Conservation (phyloP, 2,797 vertebrate species). For the Gymnothorax javanicus region DNA sequence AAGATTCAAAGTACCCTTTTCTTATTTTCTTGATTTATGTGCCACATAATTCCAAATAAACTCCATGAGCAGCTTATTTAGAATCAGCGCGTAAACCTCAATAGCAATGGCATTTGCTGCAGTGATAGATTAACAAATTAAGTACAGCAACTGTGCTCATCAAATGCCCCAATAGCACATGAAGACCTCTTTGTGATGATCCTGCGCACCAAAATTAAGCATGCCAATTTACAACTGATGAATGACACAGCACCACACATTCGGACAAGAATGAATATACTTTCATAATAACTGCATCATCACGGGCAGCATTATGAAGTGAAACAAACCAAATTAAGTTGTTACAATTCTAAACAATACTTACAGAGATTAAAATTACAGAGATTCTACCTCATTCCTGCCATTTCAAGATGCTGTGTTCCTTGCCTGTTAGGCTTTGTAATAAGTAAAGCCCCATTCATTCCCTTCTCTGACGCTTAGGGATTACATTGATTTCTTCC, state of each 20-base stretch:
- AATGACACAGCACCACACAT: background rate
- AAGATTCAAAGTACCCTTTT: background rate
- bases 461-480: constrained; percentile 19
- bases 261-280: background rate
- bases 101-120: background rate
- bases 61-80: background rate
- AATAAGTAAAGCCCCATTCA: background rate
- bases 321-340: background rate
- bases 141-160: background rate
- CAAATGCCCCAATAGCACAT: background rate
- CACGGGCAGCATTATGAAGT: background rate
- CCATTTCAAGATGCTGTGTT: background rate
- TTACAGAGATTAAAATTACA: background rate
- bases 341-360: background rate
- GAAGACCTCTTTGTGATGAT: background rate
- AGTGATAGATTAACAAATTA: background rate
- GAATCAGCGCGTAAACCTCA: background rate
- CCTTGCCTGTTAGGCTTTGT: constrained; percentile 17
- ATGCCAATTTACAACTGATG: background rate
- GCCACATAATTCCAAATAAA: background rate
- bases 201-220: background rate
- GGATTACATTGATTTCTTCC: constrained; percentile 36
- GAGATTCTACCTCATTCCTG: background rate
- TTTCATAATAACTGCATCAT: background rate
- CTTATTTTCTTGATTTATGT: background rate